Evolutionary conservation across 2,888 invertebrate species (phyloP), one percentile per base, ranked within the genome.

Genomic region (Andrena chrysosceles): DNA sequence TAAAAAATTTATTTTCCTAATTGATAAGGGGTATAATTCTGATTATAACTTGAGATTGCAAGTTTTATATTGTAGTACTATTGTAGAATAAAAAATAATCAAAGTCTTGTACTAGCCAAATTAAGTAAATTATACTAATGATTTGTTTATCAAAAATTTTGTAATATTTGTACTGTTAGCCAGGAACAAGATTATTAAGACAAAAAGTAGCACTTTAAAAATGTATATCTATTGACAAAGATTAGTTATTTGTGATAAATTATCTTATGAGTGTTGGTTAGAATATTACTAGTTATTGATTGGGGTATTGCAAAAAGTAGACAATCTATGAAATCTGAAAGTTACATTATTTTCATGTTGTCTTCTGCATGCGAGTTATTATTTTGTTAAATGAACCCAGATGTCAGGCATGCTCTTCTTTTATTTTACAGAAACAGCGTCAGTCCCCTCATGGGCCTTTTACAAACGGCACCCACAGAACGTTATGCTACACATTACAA

Each of bases 401-500:
- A 59, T 56, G 63, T 69, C 42, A 63, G 8, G 69, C 71, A 78
- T 83, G 74, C 68, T 23, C 16, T 63, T 69, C 42, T 54, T 70
- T 64, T 64, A 48, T 81, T 81, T 86, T 84, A n/a, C 73, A 87
- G 88, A 68, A 93, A 91, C 78, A 92, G 83, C 70, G 86, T 90
- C 29, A 85, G 89, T 77, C 89, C 91, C 31, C 86, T 89, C 52
- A 76, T 83, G 54, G 87, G 88, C 68, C 85, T 89, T 33, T 48
- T 91, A 33, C 91, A 89, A 74, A 89, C 87, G 20, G 92, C 93
- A 68, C 92, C 94, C 67, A 94, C 93, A 10, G 95, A 96, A 74
- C 95, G 96, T 85, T 96, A 97, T 93, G 96, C 97, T 0, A 94
- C 95, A 0, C 96, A 97, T 91, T 99, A 99, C 93, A 97, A 97